Evolutionary conservation across 1,140 invertebrate species (phyloP).

Genomic region (Thalassaphorura encarpata): DNA sequence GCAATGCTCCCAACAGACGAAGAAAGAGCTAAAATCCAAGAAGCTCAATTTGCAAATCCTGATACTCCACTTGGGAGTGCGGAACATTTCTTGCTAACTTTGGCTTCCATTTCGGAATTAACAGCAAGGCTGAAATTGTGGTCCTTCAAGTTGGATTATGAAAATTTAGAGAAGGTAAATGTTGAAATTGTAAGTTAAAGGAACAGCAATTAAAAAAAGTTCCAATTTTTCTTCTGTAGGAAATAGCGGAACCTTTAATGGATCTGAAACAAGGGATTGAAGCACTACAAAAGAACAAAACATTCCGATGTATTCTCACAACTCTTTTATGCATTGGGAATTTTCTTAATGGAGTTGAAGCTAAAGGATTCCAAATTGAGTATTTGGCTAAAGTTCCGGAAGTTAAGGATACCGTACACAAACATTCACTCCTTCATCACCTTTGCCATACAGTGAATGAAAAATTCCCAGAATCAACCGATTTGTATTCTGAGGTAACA

Average conservation of each 20-base stretch:
- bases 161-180: conserved; percentile 78
- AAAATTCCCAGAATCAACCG: conserved; percentile 84
- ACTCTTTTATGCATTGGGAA: conserved; percentile 91
- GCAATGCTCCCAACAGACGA: conserved; percentile 96
- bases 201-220: neutral
- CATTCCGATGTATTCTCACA: conserved; percentile 87
- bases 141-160: conserved; percentile 98
- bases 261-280: conserved; percentile 95
- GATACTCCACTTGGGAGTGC: conserved; percentile 93
- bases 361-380: conserved; percentile 96
- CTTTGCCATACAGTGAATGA: conserved; percentile 96
- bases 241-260: conserved; percentile 97
- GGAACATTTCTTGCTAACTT: conserved; percentile 92
- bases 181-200: neutral
- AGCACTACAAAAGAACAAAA: conserved; percentile 77
- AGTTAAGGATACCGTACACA: conserved; percentile 84
- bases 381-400: conserved; percentile 96
- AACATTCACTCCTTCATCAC: conserved; percentile 94
- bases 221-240: conserved; percentile 43
- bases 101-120: conserved; percentile 92
- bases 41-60: conserved; percentile 85
- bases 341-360: conserved; percentile 89
- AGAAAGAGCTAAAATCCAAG: conserved; percentile 90
- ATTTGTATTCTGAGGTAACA: conserved; percentile 91
- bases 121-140: conserved; percentile 90